phyloP scores from a whole-genome alignment of 2,113 vertebrate genomes.

The Rhabdomys dilectus region DNA sequence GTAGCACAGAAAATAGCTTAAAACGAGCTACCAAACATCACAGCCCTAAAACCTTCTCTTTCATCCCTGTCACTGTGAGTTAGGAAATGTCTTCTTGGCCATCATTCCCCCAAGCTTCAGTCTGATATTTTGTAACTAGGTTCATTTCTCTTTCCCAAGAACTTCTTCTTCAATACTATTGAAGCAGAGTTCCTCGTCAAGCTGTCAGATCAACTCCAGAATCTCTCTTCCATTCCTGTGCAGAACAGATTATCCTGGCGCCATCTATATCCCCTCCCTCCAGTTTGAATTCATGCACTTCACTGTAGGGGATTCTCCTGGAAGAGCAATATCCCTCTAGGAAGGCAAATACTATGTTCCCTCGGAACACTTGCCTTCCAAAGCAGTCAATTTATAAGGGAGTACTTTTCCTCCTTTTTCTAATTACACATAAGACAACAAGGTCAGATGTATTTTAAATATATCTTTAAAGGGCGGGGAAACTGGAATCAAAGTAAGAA shows the following conservation, averaged over 20 bases:
- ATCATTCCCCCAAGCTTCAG: too few species aligned
- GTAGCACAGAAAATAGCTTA: background rate
- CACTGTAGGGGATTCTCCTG: background rate
- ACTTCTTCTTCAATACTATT: background rate
- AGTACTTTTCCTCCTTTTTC: background rate
- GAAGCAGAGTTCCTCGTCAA: background rate
- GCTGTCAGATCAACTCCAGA: background rate
- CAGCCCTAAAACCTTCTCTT: background rate
- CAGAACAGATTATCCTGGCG: rapidly evolving
- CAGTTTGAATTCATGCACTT: background rate
- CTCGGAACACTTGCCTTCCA: background rate
- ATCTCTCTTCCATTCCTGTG: rapidly evolving
- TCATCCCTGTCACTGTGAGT: background rate
- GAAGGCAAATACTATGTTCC: background rate
- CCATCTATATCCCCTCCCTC: background rate
- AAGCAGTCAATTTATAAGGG: background rate
- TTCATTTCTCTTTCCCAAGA: background rate
- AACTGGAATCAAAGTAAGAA: background rate
- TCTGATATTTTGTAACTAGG: background rate
- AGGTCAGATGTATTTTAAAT: background rate
- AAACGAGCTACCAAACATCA: background rate
- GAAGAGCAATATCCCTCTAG: background rate
- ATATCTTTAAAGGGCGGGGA: background rate
- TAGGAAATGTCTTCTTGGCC: background rate
- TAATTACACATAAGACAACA: background rate